Base-by-base conservation (phyloP, 2,113 vertebrate species). In the Macquaria australasica region DNA sequence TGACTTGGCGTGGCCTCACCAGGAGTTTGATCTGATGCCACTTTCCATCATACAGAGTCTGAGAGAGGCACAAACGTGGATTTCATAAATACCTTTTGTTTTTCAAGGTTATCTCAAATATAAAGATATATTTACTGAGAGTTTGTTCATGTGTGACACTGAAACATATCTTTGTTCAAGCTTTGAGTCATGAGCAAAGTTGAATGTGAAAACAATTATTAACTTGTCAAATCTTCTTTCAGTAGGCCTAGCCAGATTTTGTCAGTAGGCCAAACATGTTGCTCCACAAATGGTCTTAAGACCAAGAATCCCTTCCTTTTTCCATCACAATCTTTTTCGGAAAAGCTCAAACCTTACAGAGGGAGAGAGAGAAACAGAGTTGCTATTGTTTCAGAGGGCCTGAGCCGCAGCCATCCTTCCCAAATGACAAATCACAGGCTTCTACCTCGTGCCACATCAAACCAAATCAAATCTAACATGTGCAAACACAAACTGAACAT, bases 1-100 rank as follows among this genome's bases (percentile, higher is more conserved):
- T 69, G 10, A 95, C 90, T n/a, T 84, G 87, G 5, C 7, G 77
- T 5, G 90, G 90, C 31, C 88, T 88, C 53, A 97, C 94, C 37
- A 96, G 79, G 34, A 97, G 76, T 87, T 96, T 97, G 72, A 97
- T 87, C 87, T 97, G 96, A 83, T 96, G 96, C 96, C 96, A 96
- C 53, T 89, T 89, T 51, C 89, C 94, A 56, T 94, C 91, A 60
- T 85, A 94, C 20, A 94, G 87, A 28, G 43, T 18, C 94, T 94
- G 62, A 59, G 15, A 74, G 58, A 71, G 48, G 50, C 14, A 62
- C 50, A 73, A 21, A 81, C 9, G 23, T 31, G 21, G 4, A 28
- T 14, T 56, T 85, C 15, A 62, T 21, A 18, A 75, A 39, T 25
- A n/a, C 11, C 0, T 34, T 7, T 53, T 18, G 8, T 60, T 72